phyloP scores from a whole-genome alignment of 2,797 vertebrate genomes.

The Microctenopoma lineatum region DNA sequence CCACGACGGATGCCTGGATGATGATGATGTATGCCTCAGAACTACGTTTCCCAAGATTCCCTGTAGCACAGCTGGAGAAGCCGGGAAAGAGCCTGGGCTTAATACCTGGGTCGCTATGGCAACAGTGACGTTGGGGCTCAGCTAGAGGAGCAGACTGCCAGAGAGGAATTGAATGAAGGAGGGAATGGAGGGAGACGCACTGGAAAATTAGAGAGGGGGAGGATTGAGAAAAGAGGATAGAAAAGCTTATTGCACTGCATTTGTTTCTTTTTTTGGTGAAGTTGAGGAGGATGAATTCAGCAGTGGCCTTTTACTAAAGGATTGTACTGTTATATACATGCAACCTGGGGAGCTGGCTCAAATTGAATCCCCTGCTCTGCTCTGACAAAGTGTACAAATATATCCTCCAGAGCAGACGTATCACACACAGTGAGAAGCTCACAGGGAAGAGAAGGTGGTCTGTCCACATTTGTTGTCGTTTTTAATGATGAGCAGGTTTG shows the following conservation, averaged over 20 bases:
- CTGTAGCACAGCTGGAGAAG: conserved; percentile 76
- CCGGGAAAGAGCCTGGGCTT: conserved; percentile 70
- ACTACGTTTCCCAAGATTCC: conserved; percentile 77
- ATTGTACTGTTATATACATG: conserved; percentile 17
- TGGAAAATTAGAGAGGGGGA: conserved; percentile 33
- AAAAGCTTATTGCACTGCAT: conserved; percentile 49
- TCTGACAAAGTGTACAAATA: conserved; percentile 47
- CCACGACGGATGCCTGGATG: conserved; percentile 28
- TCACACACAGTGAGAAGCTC: conserved; percentile 26
- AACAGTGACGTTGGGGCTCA: conserved; percentile 78
- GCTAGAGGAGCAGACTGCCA: conserved; percentile 64
- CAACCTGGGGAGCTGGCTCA: conserved; percentile 39
- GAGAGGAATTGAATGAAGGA: conserved; percentile 62
- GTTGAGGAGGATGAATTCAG: conserved; percentile 28
- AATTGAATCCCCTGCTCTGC: conserved; percentile 41
- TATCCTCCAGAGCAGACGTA: conserved; percentile 15
- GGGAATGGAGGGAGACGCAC: conserved; percentile 53
- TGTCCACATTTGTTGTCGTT: conserved; percentile 24
- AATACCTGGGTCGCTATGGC: conserved; percentile 81
- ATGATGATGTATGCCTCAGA: conserved; percentile 43
- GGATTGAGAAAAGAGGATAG: conserved; percentile 55
- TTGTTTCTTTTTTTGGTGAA: conserved; percentile 10
- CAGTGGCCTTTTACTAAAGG: conserved; percentile 31
- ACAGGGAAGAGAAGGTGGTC: conserved; percentile 23
- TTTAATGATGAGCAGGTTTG: conserved; percentile 12